Evolutionary conservation across 2,113 vertebrate species (phyloP), one percentile per base, ranked within the genome.

Genomic region (Channa argus): DNA sequence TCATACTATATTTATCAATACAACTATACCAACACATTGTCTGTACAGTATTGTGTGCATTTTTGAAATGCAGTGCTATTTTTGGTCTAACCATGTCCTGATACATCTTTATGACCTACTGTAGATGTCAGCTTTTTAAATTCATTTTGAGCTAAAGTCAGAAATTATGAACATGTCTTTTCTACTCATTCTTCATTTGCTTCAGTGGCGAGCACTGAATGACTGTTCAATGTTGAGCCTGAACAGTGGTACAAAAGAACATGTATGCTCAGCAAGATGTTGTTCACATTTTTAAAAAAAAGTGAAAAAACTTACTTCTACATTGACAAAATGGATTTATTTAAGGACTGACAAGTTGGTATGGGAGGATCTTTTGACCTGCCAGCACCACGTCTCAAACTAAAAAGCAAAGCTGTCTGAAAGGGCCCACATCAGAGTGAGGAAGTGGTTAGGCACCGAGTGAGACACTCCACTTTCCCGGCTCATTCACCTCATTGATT

Each of bases 401-500:
- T 59, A 3, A 70, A 66, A 34, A 61, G 36, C 10, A 36, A 60
- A 67, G 51, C 33, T 14, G n/a, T 8, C 38, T 63, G 15, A 71
- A 34, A 33, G 60, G 51, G 77, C 24, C 56, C 70, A 33, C 58
- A 41, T 73, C 44, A 74, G 61, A 70, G 63, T 63, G 45, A 71
- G 79, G 68, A 77, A 79, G 70, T 13, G 59, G n/a, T 68, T 76
- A 65, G 54, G 45, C 54, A 38, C 37, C 33, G 5, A 3, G 51
- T 52, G 54, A 77, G 47, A 74, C 73, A 45, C 38, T 50, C 51
- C 63, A 72, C 73, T 80, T 79, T 80, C 52, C 56, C 55, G 50
- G 12, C 72, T 80, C 66, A 64, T 79, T 83, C 82, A 61, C 58
- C 67, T 53, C 71, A 82, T 82, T 36, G 64, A 86, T 87, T 82